phyloP scores from a whole-genome alignment of 2,113 vertebrate species.

The Anolis sagrei region DNA sequence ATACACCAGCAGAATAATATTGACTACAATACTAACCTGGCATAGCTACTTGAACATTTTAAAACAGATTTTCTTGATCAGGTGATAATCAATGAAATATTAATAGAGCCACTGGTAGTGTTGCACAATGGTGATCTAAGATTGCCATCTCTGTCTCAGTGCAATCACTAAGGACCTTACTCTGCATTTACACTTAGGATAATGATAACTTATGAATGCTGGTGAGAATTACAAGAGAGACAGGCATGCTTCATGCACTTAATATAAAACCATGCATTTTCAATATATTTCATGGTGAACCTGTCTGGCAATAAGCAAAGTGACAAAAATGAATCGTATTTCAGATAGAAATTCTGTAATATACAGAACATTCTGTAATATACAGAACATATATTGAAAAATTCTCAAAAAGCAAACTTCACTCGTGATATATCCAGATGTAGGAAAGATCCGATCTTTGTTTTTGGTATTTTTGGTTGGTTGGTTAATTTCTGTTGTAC shows the following conservation, averaged over 20 bases:
- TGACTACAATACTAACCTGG: background rate
- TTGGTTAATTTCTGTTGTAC: background rate
- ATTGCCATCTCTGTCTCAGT: background rate
- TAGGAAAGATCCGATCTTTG: background rate
- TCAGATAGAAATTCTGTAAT: too few species aligned
- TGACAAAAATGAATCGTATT: conserved; percentile 31
- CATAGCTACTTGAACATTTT: background rate
- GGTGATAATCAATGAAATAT: background rate
- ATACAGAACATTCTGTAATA: conserved; percentile 54
- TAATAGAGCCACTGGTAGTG: too few species aligned
- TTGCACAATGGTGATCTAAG: background rate
- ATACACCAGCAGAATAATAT: background rate
- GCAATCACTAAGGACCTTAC: conserved; percentile 18
- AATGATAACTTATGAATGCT: conserved; percentile 60
- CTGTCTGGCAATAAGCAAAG: conserved; percentile 25
- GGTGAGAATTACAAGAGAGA: conserved; percentile 63
- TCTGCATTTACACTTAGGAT: conserved; percentile 53
- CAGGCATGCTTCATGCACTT: conserved; percentile 79
- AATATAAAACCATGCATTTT: conserved; percentile 73
- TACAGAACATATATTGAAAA: conserved; percentile 43
- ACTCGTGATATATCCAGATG: conserved; percentile 26
- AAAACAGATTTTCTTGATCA: background rate
- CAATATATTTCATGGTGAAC: conserved; percentile 64
- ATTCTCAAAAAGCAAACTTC: conserved; percentile 31
- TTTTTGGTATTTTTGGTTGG: background rate